A percentile compares a stretch with the other conserved stretches of the same genome.
These are phyloP conservation scores for Pterostichus niger DNA, from an alignment of 2,888 invertebrate species.

Conservation along the genomic window DNA sequence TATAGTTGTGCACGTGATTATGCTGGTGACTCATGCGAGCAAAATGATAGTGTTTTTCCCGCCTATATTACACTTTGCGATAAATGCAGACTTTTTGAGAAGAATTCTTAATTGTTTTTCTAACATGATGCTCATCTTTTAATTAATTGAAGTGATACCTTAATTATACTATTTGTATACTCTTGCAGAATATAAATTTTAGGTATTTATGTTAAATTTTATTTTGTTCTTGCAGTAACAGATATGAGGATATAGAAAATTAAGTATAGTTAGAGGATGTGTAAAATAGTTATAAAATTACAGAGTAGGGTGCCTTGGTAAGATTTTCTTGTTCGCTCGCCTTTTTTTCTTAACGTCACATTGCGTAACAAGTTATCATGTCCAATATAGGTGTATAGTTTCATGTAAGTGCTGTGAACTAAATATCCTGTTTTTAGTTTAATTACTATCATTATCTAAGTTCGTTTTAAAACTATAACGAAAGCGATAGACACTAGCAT, in stretches of 20 bases:
- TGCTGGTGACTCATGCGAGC: conserved; percentile 44
- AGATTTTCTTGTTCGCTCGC: conserved; percentile 16
- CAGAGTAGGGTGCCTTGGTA: neutral
- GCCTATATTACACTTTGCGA: conserved; percentile 34
- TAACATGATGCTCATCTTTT: too few species aligned
- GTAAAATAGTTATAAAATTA: neutral
- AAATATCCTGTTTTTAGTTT: conserved; percentile 63
- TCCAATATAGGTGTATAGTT: conserved; percentile 50
- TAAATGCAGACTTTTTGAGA: conserved; percentile 7
- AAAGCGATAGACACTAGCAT: conserved; percentile 50
- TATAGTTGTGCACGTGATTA: conserved; percentile 60
- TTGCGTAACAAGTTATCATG: conserved; percentile 51
- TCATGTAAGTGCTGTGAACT: conserved; percentile 47
- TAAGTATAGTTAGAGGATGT: neutral
- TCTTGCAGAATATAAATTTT: too few species aligned
- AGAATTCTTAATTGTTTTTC: neutral
- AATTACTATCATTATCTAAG: conserved; percentile 62
- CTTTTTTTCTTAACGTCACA: conserved; percentile 23
- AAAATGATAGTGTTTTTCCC: conserved; percentile 55
- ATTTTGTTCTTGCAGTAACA: neutral
- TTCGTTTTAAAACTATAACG: conserved; percentile 56
- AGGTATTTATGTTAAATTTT: too few species aligned
- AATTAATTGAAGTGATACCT: conserved; percentile 2
- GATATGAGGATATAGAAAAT: neutral
- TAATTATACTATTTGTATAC: neutral